These are phyloP conservation scores for Syncerus caffer DNA, from an alignment of 2,797 vertebrate genomes.

Conservation along the genomic window DNA sequence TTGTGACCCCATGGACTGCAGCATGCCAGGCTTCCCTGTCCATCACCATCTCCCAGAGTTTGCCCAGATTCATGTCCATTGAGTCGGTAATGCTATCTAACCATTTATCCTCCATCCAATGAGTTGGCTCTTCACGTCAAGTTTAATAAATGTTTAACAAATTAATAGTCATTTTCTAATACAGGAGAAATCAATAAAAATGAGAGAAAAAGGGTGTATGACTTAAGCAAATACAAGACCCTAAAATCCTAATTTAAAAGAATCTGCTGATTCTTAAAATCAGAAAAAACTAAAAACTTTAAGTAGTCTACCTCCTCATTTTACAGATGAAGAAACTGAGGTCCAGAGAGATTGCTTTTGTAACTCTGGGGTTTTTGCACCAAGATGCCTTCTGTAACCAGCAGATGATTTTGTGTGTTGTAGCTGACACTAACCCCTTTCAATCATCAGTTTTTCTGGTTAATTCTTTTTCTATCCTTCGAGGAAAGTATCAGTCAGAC, in stretches of 20 bases:
- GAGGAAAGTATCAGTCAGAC: neutral
- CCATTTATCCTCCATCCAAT: neutral
- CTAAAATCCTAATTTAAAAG: neutral
- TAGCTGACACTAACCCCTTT: neutral
- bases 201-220: neutral
- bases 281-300: neutral
- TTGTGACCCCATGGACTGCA: neutral
- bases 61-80: neutral
- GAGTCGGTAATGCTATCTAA: neutral
- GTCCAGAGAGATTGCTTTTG: neutral
- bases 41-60: neutral
- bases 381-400: neutral
- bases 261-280: neutral
- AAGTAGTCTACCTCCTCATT: neutral
- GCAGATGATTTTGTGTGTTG: neutral
- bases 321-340: neutral
- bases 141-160: neutral
- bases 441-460: neutral
- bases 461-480: neutral
- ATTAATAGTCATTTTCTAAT: neutral
- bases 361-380: neutral
- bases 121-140: neutral
- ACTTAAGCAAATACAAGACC: neutral
- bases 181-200: neutral
- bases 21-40: neutral